Percentiles rank a stretch among this genome's conserved stretches.
phyloP scores from a whole-genome alignment of 2,113 vertebrate genomes.

The Onychostruthus taczanowskii region DNA sequence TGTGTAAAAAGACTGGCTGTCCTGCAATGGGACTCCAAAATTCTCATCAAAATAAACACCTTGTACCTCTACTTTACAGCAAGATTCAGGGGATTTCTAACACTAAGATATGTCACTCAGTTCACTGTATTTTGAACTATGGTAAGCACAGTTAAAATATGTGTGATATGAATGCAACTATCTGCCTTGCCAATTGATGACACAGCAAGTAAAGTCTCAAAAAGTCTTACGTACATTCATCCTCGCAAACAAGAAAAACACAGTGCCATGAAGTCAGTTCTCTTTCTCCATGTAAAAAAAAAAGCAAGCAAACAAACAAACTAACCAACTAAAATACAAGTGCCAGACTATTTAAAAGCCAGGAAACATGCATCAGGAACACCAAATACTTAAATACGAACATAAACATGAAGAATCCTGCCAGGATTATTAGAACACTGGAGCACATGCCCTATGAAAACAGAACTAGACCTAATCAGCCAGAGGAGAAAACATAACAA shows the following conservation, averaged over 20 bases:
- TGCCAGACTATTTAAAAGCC: neutral
- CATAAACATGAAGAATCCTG: neutral
- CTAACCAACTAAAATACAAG: neutral
- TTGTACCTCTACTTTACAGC: neutral
- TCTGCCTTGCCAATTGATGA: conserved; percentile 75
- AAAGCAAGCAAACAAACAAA: neutral
- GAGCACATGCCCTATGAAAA: neutral
- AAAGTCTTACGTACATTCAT: neutral
- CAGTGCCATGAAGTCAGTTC: neutral
- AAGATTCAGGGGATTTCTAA: neutral
- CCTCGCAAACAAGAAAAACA: neutral
- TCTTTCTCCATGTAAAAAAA: neutral
- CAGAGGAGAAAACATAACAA: neutral
- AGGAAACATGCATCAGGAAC: neutral
- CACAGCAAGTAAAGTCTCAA: conserved; percentile 75
- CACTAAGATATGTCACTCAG: conserved; percentile 68
- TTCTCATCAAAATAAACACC: neutral
- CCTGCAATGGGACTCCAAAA: neutral
- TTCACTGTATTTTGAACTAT: conserved; percentile 83
- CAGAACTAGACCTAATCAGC: neutral
- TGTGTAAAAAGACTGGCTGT: neutral
- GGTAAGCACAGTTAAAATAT: conserved; percentile 75
- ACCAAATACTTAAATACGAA: neutral
- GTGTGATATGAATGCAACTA: conserved; percentile 77
- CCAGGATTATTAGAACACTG: neutral